These are phyloP conservation scores for Sander lucioperca DNA, from an alignment of 2,113 vertebrate genomes.

Conservation along the genomic window DNA sequence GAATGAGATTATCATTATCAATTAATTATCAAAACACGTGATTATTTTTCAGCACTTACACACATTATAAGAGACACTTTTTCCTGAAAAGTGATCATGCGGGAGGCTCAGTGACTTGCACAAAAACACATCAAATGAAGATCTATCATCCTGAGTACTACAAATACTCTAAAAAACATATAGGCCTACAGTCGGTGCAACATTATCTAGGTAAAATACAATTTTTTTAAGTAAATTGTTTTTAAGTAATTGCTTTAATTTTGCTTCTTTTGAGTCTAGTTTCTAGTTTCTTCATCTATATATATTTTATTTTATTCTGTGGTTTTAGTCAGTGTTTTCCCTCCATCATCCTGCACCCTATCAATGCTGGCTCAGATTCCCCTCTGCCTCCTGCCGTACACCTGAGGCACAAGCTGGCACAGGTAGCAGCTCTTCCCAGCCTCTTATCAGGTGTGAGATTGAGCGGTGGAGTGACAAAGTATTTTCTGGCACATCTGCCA, in stretches of 20 bases:
- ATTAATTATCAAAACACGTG: neutral
- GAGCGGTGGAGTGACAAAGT: slow-evolving; percentile 38
- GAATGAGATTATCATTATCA: neutral
- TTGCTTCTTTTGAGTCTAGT: neutral
- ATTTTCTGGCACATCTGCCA: slow-evolving; percentile 54
- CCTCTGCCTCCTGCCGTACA: slow-evolving; percentile 4
- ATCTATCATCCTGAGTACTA: neutral
- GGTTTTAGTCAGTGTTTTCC: neutral
- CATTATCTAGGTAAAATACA: neutral
- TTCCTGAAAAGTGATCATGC: neutral
- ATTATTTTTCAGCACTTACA: neutral
- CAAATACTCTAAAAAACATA: neutral
- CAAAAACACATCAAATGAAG: neutral
- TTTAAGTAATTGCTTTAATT: too few species aligned
- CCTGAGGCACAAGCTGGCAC: slow-evolving; percentile 42
- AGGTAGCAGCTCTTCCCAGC: slow-evolving; percentile 45
- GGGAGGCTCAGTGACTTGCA: neutral
- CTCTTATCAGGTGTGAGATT: slow-evolving; percentile 66
- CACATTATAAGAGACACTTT: neutral
- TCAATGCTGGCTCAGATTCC: slow-evolving; percentile 1
- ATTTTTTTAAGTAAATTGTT: too few species aligned
- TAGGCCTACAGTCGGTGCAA: too few species aligned
- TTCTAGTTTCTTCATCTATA: neutral
- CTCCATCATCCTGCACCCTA: neutral
- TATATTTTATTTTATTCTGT: neutral